A percentile compares a stretch with the other conserved stretches of the same genome.
phyloP scores from a whole-genome alignment of 2,113 vertebrate genomes.

The Coptodon bakossiorum region DNA sequence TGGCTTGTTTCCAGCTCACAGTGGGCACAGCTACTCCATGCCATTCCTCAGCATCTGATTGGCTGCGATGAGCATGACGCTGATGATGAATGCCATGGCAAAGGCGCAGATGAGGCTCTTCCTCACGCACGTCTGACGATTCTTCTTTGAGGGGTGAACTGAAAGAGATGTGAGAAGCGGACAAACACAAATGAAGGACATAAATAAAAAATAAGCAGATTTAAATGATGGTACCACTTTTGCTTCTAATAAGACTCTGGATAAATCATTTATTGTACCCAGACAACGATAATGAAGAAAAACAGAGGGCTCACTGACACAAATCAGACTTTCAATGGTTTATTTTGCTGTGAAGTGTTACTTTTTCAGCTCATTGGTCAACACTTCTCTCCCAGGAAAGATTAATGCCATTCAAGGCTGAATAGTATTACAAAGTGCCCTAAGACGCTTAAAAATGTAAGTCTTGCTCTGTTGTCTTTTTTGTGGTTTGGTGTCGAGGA shows the following conservation, averaged over 20 bases:
- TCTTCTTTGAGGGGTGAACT: conserved; percentile 98
- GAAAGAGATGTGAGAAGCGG: not conserved
- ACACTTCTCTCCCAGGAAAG: not conserved
- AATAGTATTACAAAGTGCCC: not conserved
- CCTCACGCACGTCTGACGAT: conserved; percentile 96
- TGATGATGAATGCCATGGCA: conserved; percentile 99
- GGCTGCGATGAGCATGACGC: conserved; percentile 98
- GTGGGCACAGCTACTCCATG: conserved; percentile 88
- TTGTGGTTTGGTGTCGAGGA: not conserved
- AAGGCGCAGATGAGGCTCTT: conserved; percentile 99
- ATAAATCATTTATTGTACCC: not conserved
- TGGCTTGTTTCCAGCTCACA: conserved; percentile 65
- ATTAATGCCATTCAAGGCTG: not conserved
- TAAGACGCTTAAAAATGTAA: not conserved
- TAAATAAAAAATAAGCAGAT: not conserved
- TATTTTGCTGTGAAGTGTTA: not conserved
- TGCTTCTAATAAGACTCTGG: not conserved
- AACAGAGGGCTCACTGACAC: not conserved
- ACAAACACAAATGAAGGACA: not conserved
- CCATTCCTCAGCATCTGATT: conserved; percentile 99
- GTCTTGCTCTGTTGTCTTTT: not conserved
- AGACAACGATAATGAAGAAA: not conserved
- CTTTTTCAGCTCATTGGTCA: not conserved
- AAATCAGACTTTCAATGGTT: not conserved
- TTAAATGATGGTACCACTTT: not conserved